phyloP scores from a whole-genome alignment of 2,113 vertebrate genomes.

The Piprites chloris region DNA sequence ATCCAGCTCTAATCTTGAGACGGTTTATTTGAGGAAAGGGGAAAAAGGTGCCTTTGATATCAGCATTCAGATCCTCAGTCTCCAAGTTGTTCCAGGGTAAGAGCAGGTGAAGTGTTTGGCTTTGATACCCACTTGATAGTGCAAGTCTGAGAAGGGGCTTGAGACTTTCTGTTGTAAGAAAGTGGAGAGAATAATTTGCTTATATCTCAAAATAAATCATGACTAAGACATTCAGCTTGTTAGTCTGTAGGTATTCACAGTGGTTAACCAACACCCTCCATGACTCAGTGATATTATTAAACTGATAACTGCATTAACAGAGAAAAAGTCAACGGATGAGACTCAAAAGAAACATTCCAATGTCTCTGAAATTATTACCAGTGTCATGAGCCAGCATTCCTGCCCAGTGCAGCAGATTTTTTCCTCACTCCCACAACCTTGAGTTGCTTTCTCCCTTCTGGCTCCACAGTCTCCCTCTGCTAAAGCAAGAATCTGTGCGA shows the following conservation, averaged over 20 bases:
- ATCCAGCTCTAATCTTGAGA: background rate
- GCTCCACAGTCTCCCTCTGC: background rate
- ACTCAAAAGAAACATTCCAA: conserved; percentile 18
- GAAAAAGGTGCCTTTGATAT: background rate
- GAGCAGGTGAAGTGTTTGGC: background rate
- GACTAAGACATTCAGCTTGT: conserved; percentile 22
- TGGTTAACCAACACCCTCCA: conserved; percentile 22
- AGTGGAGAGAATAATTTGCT: background rate
- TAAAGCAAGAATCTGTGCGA: background rate
- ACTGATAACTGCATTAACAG: background rate
- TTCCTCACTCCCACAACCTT: conserved; percentile 1
- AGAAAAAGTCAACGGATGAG: background rate
- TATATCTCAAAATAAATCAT: background rate
- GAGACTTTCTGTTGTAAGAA: background rate
- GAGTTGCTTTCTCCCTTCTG: background rate
- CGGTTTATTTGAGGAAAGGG: background rate
- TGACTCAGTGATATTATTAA: conserved; percentile 21
- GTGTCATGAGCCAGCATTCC: conserved; percentile 1
- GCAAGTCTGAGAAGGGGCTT: background rate
- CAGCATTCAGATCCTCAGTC: background rate
- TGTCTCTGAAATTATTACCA: background rate
- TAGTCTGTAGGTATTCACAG: conserved; percentile 18
- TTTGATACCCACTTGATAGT: background rate
- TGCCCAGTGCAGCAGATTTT: background rate
- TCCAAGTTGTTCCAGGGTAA: background rate